Base-by-base conservation (phyloP, 1,140 invertebrate genomes). In the Caenorhabditis latens region DNA sequence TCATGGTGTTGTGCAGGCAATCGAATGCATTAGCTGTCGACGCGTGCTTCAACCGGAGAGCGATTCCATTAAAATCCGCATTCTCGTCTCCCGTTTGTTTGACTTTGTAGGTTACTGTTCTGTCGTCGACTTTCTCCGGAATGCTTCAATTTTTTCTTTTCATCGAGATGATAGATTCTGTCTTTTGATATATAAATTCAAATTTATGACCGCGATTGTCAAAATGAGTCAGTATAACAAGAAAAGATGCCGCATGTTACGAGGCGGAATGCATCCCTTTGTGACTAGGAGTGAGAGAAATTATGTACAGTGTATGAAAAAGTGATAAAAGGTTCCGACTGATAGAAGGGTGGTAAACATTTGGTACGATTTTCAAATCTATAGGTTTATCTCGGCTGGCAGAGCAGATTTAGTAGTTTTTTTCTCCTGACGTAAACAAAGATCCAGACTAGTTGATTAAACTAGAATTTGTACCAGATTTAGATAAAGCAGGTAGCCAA, bases 21-120 rank as follows among this genome's bases (percentile, higher is more conserved):
- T 19, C 9, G 71, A 79, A 79, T 79, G 71, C 71, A 79, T 79
- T 79, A 79, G 71, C n/a, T 79, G 43, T 50, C 46, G 40, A 16
- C 71, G 46, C 21, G n/a, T 32, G 42, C 40, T 46, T 79, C 71
- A 50, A 48, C 46, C 61, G 61, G 61, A 32, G 61, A 63, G 61
- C 43, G 71, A 79, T 79, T 79, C 71, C 21, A 79, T 79, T 79
- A 50, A 79, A 79, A 50, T 53, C 46, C 46, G 46, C 71, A 3
- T 24, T 71, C 32, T 71, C 65, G 16, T 46, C 40, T 46, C 71
- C 40, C 46, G 71, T 79, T 79, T 48, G 43, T 21, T 79, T 79
- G 71, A 79, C 71, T 79, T 79, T 79, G 71, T 50, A 24, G 71
- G 71, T 79, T 79, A 79, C 71, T 50, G 46, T 75, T 75, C 67